These are phyloP conservation scores for Drosophila prosaltans DNA, from an alignment of 1,140 invertebrate genomes.

Conservation along the genomic window DNA sequence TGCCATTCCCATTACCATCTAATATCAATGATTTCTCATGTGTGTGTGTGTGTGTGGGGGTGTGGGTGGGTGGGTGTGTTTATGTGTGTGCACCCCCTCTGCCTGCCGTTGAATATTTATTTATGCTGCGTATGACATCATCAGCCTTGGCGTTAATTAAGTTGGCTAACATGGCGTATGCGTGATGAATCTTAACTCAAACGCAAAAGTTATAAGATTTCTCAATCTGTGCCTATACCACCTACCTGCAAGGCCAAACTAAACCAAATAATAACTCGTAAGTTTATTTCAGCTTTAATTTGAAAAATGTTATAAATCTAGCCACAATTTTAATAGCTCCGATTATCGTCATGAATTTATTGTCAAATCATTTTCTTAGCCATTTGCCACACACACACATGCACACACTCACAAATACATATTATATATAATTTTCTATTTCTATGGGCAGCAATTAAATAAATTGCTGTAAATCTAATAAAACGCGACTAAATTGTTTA, in stretches of 20 bases:
- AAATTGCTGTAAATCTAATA: constrained; percentile 17
- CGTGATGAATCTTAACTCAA: constrained; percentile 18
- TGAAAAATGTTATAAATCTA: not conserved
- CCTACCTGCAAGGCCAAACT: constrained; percentile 1
- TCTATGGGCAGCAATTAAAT: constrained; percentile 46
- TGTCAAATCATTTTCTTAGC: not conserved
- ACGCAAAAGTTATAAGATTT: constrained; percentile 1
- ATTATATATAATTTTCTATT: constrained; percentile 21
- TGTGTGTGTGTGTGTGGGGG: constrained; percentile 12
- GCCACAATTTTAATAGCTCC: constrained; percentile 2
- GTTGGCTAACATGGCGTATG: constrained; percentile 44
- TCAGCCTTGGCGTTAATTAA: constrained; percentile 53
- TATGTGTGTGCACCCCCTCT: constrained; percentile 16
- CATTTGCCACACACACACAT: not conserved
- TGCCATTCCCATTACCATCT: constrained; percentile 20
- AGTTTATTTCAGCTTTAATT: not conserved
- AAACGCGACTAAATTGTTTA: not conserved
- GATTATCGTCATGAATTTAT: not conserved
- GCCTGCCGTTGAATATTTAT: constrained; percentile 33
- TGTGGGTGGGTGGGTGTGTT: not conserved
- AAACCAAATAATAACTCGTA: not conserved
- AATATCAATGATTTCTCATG: constrained; percentile 60
- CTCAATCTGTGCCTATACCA: not conserved
- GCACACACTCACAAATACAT: not conserved
- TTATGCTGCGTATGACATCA: constrained; percentile 55